Evolutionary conservation across 2,797 vertebrate genomes (phyloP).

Genomic region (Sarcophilus harrisii): DNA sequence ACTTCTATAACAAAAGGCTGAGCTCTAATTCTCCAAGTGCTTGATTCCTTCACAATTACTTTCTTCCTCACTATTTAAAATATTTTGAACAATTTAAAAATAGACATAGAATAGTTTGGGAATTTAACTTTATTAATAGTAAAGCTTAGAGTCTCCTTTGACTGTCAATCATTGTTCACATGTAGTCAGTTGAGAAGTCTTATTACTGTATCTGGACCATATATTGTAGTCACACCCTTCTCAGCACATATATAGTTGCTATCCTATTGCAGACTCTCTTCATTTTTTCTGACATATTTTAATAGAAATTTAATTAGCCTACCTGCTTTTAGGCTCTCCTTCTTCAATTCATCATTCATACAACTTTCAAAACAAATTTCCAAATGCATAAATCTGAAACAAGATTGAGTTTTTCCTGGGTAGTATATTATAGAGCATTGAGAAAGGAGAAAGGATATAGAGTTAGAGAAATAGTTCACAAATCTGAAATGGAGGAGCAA

Average conservation of each 20-base stretch:
- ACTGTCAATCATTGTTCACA: background rate
- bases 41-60: background rate
- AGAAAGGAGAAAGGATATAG: background rate
- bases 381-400: background rate
- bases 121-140: slow-evolving; percentile 17
- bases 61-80: slow-evolving; percentile 17
- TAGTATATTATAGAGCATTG: background rate
- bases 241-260: background rate
- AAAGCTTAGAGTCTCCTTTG: background rate
- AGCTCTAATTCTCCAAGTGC: slow-evolving; percentile 21
- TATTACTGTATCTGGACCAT: background rate
- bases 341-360: background rate
- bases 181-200: background rate
- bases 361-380: background rate
- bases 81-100: slow-evolving; percentile 16
- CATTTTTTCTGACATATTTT: background rate
- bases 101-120: background rate
- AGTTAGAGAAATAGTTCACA: background rate
- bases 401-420: background rate
- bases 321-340: background rate
- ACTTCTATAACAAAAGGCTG: slow-evolving; percentile 3
- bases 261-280: background rate
- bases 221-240: background rate
- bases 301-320: background rate
- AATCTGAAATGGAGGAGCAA: background rate